Evolutionary conservation across 2,888 invertebrate genomes (phyloP).

Genomic region (Brachypalpus laphriformis): DNA sequence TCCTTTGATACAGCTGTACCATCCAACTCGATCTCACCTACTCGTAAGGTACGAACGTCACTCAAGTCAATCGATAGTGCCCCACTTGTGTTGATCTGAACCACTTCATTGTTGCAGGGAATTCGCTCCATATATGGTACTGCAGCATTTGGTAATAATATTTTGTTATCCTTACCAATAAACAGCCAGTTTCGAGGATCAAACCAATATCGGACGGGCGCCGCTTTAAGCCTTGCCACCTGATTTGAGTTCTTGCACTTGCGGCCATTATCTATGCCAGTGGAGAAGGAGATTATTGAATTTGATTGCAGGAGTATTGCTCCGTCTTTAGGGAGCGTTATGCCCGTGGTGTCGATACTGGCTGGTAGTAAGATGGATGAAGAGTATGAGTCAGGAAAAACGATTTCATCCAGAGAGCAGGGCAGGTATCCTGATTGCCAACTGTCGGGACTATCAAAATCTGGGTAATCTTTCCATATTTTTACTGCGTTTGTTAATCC

Average conservation of each 20-base stretch:
- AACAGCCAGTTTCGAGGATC: constrained; percentile 80
- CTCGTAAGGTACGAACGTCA: constrained; percentile 77
- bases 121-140: constrained; percentile 80
- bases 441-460: constrained; percentile 76
- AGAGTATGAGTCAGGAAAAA: constrained; percentile 79
- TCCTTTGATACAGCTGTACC: constrained; percentile 78
- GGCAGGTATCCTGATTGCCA: constrained; percentile 79
- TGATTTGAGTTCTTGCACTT: constrained; percentile 76
- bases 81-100: constrained; percentile 77
- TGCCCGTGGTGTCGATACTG: constrained; percentile 76
- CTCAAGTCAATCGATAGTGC: constrained; percentile 80
- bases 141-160: constrained; percentile 64
- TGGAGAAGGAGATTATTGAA: constrained; percentile 76
- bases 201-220: constrained; percentile 79
- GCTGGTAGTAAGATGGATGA: constrained; percentile 78
- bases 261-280: constrained; percentile 63
- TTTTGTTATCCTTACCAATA: constrained; percentile 24
- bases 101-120: constrained; percentile 81
- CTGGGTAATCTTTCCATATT: constrained; percentile 77
- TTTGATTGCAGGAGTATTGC: constrained; percentile 78
- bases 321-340: constrained; percentile 78
- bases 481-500: constrained; percentile 74
- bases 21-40: constrained; percentile 79
- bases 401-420: constrained; percentile 78
- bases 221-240: constrained; percentile 76